Conservation (phyloP, 1,140 invertebrate genomes). For the Drosophila tsacasi region DNA sequence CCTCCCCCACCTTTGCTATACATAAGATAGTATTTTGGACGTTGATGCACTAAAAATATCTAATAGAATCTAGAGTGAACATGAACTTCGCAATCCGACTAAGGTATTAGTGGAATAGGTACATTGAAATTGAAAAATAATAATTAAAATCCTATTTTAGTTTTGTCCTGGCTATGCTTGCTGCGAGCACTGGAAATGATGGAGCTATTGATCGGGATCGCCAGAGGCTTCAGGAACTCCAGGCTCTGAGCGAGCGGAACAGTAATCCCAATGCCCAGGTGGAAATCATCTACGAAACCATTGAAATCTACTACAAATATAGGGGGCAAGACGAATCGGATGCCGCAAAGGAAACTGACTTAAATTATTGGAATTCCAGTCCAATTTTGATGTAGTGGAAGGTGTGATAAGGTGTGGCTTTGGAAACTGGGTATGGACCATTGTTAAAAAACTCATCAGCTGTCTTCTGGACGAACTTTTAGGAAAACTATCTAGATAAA, state of each 20-base stretch:
- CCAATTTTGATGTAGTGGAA: not conserved
- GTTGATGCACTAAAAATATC: not conserved
- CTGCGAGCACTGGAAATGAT: not conserved
- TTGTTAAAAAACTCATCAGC: too few species aligned
- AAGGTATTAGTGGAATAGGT: not conserved
- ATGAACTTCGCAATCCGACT: not conserved
- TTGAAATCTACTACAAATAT: slow-evolving; percentile 1
- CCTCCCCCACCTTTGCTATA: too few species aligned
- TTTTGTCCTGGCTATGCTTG: not conserved
- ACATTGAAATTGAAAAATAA: not conserved
- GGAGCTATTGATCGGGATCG: not conserved
- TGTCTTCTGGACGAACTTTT: too few species aligned
- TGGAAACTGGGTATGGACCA: fast-evolving
- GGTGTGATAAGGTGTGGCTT: not conserved
- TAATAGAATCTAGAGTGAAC: not conserved
- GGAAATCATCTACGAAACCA: not conserved
- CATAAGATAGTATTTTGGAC: too few species aligned
- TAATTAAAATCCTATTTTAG: not conserved
- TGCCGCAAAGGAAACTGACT: not conserved
- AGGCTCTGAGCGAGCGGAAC: not conserved
- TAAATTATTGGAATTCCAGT: not conserved
- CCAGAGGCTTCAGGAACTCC: not conserved
- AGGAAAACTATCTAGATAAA: too few species aligned
- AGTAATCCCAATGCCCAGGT: not conserved
- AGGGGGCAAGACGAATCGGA: not conserved